Evolutionary conservation across 2,113 vertebrate genomes (phyloP).

Genomic region (Cervus canadensis): DNA sequence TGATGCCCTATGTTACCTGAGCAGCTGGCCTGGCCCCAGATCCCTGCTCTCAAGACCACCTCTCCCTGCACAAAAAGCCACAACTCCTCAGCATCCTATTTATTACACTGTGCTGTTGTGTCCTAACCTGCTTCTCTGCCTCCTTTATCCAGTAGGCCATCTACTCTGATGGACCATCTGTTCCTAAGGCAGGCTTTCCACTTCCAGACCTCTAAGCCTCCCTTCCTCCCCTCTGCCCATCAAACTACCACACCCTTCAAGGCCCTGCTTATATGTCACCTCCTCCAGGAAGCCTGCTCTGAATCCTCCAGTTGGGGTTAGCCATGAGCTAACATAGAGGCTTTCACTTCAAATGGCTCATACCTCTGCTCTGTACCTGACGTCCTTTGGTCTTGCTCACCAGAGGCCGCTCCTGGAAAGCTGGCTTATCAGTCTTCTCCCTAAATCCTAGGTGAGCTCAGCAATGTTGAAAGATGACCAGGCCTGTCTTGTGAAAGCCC

Average conservation of each 20-base stretch:
- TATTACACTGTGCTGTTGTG: background rate
- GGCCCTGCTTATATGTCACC: background rate
- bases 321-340: background rate
- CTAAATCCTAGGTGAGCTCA: background rate
- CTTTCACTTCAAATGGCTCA: background rate
- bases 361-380: background rate
- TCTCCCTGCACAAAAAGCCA: background rate
- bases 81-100: background rate
- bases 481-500: background rate
- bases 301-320: background rate
- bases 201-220: background rate
- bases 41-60: background rate
- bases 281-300: background rate
- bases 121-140: no score
- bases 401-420: background rate
- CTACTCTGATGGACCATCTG: background rate
- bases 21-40: background rate
- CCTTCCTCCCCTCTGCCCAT: background rate
- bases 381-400: background rate
- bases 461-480: background rate
- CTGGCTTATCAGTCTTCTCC: background rate
- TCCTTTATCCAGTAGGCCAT: background rate
- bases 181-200: background rate
- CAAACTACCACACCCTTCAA: background rate
- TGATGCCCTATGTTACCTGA: background rate